A percentile compares a stretch with the other conserved stretches of the same genome.
phyloP scores from a whole-genome alignment of 1,140 invertebrate genomes.

The Dufourea novaeangliae region DNA sequence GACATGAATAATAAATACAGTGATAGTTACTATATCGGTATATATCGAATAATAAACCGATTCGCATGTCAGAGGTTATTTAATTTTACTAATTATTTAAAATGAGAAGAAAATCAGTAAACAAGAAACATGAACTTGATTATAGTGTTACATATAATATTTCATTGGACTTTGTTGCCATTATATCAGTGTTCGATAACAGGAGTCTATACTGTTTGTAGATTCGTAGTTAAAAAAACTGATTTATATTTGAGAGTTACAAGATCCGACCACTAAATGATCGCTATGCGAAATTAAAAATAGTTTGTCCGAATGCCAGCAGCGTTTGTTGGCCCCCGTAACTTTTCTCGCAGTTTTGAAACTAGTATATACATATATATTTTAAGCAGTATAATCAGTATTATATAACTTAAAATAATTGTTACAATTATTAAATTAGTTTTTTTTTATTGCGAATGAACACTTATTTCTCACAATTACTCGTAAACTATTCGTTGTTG shows the following conservation, averaged over 20 bases:
- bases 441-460: too few species aligned
- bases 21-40: too few species aligned
- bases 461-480: too few species aligned
- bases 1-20: too few species aligned
- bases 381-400: too few species aligned
- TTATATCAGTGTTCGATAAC: not conserved
- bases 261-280: not conserved
- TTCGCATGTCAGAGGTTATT: too few species aligned
- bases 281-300: constrained; percentile 24
- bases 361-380: not conserved
- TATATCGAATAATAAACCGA: too few species aligned
- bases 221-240: not conserved
- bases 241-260: not conserved
- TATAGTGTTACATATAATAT: not conserved
- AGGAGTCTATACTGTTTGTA: not conserved
- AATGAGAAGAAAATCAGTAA: constrained; percentile 6
- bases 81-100: not conserved
- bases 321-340: not conserved
- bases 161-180: constrained; percentile 5
- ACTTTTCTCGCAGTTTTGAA: not conserved
- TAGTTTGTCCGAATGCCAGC: constrained; percentile 10
- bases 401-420: too few species aligned
- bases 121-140: not conserved
- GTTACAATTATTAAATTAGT: too few species aligned
- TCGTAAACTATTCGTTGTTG: too few species aligned